These are phyloP conservation scores for Lordiphosa collinella DNA, from an alignment of 1,140 invertebrate genomes.

Conservation along the genomic window DNA sequence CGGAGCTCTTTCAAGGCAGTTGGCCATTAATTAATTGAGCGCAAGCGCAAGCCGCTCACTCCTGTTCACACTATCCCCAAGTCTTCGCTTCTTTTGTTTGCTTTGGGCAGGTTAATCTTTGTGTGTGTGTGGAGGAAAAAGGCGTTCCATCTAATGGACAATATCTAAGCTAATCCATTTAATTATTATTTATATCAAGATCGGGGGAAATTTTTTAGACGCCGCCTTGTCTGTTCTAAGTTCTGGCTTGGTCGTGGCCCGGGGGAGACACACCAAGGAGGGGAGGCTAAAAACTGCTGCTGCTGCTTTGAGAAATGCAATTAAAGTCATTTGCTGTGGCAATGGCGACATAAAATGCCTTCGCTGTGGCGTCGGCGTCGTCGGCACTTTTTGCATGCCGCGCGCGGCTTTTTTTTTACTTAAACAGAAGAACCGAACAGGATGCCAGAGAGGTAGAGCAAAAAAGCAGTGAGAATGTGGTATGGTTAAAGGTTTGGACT, in stretches of 20 bases:
- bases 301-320: constrained; percentile 64
- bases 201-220: constrained; percentile 47
- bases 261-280: constrained; percentile 4
- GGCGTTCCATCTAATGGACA: constrained; percentile 35
- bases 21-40: constrained; percentile 76
- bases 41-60: constrained; percentile 44
- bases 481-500: constrained; percentile 5
- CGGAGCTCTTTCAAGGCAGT: constrained; percentile 61
- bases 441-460: constrained; percentile 31
- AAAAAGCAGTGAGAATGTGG: constrained; percentile 13
- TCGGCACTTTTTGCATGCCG: constrained; percentile 75
- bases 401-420: constrained; percentile 68
- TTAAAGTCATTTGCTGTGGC: constrained; percentile 77
- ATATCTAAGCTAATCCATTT: constrained; percentile 68
- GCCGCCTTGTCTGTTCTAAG: constrained; percentile 62
- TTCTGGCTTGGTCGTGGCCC: neutral
- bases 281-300: neutral
- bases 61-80: constrained; percentile 49
- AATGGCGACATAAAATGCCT: constrained; percentile 75
- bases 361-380: constrained; percentile 60
- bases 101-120: too few relatives aligned
- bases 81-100: too few relatives aligned
- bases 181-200: constrained; percentile 77
- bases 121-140: too few relatives aligned
- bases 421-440: constrained; percentile 59